Conservation (phyloP, 2,797 vertebrate species). For the Gymnoscopelus microlampas region DNA sequence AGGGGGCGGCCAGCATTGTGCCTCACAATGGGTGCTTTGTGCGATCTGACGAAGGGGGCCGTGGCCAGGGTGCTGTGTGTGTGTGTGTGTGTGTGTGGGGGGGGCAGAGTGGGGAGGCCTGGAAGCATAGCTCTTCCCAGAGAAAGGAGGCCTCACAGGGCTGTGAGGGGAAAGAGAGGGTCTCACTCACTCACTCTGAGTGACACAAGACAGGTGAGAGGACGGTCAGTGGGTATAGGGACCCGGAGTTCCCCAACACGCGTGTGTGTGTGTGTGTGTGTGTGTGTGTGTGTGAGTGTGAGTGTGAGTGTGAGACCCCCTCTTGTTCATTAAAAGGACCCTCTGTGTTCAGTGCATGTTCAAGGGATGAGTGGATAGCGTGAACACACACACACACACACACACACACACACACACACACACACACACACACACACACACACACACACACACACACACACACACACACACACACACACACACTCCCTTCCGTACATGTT, state of each 20-base stretch:
- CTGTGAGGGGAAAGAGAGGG: slow-evolving; percentile 35
- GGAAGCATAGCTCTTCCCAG: slow-evolving; percentile 52
- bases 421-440: not conserved
- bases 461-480: not conserved
- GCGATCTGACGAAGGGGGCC: slow-evolving; percentile 62
- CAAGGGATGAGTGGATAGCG: slow-evolving; percentile 25
- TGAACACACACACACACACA: slow-evolving; percentile 1
- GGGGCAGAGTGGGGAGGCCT: slow-evolving; percentile 33
- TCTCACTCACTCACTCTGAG: slow-evolving; percentile 53
- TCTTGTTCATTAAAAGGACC: slow-evolving; percentile 15
- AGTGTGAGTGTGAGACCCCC: slow-evolving; percentile 16
- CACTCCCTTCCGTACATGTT: not conserved
- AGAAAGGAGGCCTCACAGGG: slow-evolving; percentile 68
- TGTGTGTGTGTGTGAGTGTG: slow-evolving; percentile 28
- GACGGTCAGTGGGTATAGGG: slow-evolving; percentile 8
- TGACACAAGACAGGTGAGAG: slow-evolving; percentile 75
- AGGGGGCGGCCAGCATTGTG: slow-evolving; percentile 73
- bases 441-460: slow-evolving; percentile 15
- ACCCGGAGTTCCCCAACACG: not conserved
- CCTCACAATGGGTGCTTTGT: slow-evolving; percentile 79
- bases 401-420: slow-evolving; percentile 20
- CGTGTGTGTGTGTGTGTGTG: slow-evolving; percentile 5
- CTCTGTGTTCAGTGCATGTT: slow-evolving; percentile 20
- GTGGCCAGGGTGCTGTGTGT: slow-evolving; percentile 52
- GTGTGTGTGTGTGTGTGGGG: slow-evolving; percentile 15